Evolutionary conservation across 1,140 invertebrate genomes (phyloP).

Genomic region (Drosophila auraria): DNA sequence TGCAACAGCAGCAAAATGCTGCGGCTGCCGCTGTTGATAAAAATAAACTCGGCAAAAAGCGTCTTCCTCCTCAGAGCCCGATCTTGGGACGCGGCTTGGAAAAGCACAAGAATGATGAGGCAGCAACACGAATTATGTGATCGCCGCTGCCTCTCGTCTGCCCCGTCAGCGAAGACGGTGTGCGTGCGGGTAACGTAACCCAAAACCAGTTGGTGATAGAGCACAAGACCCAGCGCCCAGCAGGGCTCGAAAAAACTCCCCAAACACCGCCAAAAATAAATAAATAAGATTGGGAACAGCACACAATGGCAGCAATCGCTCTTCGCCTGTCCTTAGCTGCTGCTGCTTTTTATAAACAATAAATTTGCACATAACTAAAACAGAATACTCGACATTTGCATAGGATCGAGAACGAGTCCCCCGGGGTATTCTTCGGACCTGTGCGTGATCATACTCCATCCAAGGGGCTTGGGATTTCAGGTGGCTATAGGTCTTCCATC

Average conservation of each 20-base stretch:
- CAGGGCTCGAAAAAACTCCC: constrained; percentile 38
- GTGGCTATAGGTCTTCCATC: background rate
- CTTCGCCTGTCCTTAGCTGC: constrained; percentile 1
- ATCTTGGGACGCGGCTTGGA: constrained; percentile 52
- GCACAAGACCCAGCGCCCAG: constrained; percentile 46
- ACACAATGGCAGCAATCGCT: constrained; percentile 65
- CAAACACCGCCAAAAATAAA: constrained; percentile 54
- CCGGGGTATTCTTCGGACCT: constrained; percentile 18
- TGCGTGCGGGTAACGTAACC: constrained; percentile 78
- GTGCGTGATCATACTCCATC: constrained; percentile 34
- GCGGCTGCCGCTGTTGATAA: constrained; percentile 68
- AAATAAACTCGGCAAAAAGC: constrained; percentile 78
- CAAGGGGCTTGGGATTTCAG: background rate
- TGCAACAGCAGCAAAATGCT: constrained; percentile 72
- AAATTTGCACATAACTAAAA: constrained; percentile 77
- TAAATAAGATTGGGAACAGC: constrained; percentile 26
- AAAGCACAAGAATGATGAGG: constrained; percentile 80
- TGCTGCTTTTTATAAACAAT: constrained; percentile 59
- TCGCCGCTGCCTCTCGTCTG: constrained; percentile 59
- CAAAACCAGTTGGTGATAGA: constrained; percentile 79
- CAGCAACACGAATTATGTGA: constrained; percentile 82
- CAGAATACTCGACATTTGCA: constrained; percentile 68
- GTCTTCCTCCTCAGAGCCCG: constrained; percentile 48
- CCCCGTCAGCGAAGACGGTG: constrained; percentile 43
- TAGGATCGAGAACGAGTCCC: constrained; percentile 35